Evolutionary conservation across 2,113 vertebrate genomes (phyloP).

Genomic region (Tachuris rubrigastra): DNA sequence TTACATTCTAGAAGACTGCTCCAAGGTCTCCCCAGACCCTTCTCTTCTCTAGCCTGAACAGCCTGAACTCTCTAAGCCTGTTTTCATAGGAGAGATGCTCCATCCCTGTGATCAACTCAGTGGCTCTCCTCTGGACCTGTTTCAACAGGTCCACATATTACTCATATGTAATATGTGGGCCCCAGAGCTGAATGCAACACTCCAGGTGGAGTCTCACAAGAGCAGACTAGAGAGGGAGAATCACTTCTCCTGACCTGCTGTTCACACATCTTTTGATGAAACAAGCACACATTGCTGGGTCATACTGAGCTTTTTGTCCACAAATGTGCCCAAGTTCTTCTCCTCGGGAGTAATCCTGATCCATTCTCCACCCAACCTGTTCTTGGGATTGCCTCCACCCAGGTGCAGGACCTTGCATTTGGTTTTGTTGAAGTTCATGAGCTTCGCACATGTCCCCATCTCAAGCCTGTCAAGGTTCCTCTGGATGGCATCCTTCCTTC

Average conservation of each 20-base stretch:
- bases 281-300: fast-evolving
- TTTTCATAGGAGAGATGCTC: neutral
- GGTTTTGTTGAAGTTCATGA: neutral
- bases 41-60: neutral
- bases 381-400: neutral
- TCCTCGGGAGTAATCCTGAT: neutral
- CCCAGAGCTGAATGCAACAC: neutral
- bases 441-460: neutral
- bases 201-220: neutral
- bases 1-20: neutral
- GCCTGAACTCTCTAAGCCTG: neutral
- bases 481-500: neutral
- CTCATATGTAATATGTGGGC: neutral
- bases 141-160: neutral
- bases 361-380: neutral
- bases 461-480: neutral
- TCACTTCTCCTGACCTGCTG: fast-evolving
- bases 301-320: neutral
- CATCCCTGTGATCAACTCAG: neutral
- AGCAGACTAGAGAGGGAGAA: neutral
- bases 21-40: neutral
- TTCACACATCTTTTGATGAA: fast-evolving
- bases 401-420: neutral
- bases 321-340: neutral
- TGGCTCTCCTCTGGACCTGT: neutral